These are phyloP conservation scores for Tokudaia muenninki DNA, from an alignment of 2,797 vertebrate genomes.

Conservation along the genomic window DNA sequence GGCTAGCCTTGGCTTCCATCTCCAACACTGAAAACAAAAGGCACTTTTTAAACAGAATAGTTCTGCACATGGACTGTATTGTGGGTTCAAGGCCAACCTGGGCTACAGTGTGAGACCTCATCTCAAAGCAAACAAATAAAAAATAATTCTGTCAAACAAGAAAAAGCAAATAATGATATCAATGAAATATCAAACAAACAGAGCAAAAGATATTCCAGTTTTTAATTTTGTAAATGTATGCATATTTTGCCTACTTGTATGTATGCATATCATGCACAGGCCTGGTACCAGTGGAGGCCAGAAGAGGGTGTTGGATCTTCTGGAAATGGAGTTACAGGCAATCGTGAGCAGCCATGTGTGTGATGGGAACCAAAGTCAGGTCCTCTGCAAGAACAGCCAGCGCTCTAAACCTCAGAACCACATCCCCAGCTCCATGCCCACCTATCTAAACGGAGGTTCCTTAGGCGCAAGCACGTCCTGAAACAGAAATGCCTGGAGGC, in stretches of 20 bases:
- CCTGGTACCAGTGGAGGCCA: neutral
- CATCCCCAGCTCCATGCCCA: neutral
- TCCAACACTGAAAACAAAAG: neutral
- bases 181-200: conserved; percentile 40
- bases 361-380: neutral
- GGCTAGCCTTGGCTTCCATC: neutral
- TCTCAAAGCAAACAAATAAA: neutral
- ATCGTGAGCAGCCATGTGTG: neutral
- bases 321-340: neutral
- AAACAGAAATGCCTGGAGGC: neutral
- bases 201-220: neutral
- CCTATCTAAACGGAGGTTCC: neutral
- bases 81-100: neutral
- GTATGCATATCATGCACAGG: neutral
- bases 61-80: neutral
- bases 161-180: neutral
- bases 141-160: neutral
- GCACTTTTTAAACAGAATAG: neutral
- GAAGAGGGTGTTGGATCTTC: neutral
- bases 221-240: neutral
- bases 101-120: neutral
- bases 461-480: neutral
- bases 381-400: neutral
- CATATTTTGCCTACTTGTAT: neutral
- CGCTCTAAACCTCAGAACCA: neutral